Conservation (phyloP, 2,888 invertebrate species). For the Euplagia quadripunctaria region DNA sequence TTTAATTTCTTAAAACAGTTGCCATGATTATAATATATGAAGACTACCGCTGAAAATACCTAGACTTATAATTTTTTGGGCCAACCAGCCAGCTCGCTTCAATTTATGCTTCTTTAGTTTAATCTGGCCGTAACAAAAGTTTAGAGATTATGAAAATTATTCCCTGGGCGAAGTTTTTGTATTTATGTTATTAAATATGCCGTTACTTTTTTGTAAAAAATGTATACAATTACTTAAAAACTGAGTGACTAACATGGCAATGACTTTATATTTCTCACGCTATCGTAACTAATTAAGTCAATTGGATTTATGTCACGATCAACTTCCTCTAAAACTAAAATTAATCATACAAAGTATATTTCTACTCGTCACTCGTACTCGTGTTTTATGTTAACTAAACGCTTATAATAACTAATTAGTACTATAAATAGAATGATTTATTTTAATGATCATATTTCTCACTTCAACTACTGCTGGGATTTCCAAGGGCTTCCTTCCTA, state of each 20-base stretch:
- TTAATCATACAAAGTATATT: not conserved
- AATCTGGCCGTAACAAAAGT: not conserved
- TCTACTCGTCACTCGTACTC: not conserved
- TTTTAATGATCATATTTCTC: not conserved
- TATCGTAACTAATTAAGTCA: conserved; percentile 10
- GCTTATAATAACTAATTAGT: not conserved
- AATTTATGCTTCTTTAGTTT: not conserved
- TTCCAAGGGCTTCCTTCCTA: no score
- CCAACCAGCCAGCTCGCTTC: not conserved
- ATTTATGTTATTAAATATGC: no score
- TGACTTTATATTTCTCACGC: conserved; percentile 20
- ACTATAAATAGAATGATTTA: not conserved
- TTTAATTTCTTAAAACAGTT: not conserved
- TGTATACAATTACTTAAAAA: not conserved
- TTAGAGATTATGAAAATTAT: not conserved
- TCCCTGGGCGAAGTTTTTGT: not conserved
- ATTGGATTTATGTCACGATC: conserved; percentile 6
- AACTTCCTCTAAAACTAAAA: not conserved
- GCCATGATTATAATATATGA: not conserved
- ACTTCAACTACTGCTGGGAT: not conserved
- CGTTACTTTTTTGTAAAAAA: no score
- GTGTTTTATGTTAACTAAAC: not conserved
- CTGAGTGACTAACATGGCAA: not conserved
- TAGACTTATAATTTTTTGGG: not conserved
- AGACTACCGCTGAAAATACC: not conserved